phyloP scores from a whole-genome alignment of 2,888 invertebrate species.

The Drepanosiphum platanoidis region DNA sequence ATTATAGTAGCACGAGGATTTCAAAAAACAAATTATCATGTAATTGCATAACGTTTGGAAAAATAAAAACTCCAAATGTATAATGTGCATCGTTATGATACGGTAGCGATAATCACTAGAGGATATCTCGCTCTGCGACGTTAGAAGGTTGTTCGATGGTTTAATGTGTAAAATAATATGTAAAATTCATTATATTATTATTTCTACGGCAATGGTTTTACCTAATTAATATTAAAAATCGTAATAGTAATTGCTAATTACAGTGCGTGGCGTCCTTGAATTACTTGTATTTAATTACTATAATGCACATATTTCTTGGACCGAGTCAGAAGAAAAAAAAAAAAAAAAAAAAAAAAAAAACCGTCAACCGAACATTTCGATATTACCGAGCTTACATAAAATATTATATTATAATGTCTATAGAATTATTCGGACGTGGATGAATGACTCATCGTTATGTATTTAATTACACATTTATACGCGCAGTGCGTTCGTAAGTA shows the following conservation, averaged over 20 bases:
- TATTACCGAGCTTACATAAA: not conserved
- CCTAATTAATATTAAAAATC: conserved; percentile 10
- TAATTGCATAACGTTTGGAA: not conserved
- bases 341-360: conserved; percentile 2
- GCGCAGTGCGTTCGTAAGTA: no score
- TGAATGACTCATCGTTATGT: not conserved
- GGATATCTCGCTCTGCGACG: not conserved
- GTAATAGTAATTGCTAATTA: not conserved
- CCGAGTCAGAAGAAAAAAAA: not conserved
- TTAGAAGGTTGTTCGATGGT: conserved; percentile 37
- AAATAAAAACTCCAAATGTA: not conserved
- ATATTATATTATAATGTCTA: not conserved
- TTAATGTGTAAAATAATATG: not conserved
- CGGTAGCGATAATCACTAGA: not conserved
- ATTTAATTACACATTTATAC: not conserved
- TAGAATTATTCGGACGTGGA: not conserved
- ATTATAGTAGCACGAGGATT: not conserved
- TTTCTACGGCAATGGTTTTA: conserved; percentile 15
- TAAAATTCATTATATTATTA: conserved; percentile 21
- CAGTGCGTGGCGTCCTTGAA: not conserved
- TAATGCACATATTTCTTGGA: not conserved
- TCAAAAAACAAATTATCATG: not conserved
- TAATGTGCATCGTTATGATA: not conserved
- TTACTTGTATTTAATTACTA: conserved; percentile 2
- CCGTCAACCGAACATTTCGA: not conserved